Conservation (phyloP, 2,888 invertebrate genomes). For the Euplexia lucipara region DNA sequence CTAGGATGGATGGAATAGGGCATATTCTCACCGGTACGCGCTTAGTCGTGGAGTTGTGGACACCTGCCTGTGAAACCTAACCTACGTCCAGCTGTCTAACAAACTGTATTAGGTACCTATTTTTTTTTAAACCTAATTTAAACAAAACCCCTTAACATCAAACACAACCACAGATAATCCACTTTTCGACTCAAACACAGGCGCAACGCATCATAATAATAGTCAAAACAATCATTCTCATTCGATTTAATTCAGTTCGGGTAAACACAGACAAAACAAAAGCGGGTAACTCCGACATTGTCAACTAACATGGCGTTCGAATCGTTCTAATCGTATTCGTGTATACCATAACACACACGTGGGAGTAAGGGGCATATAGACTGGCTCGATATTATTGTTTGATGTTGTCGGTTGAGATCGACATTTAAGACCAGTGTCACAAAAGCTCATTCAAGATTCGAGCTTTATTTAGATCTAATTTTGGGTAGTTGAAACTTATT, state of each 20-base stretch:
- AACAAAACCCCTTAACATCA: conserved; percentile 1
- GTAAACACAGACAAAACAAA: conserved; percentile 55
- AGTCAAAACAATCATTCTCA: conserved; percentile 57
- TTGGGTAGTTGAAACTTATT: too few species aligned
- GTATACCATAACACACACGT: conserved; percentile 58
- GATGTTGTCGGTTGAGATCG: conserved; percentile 16
- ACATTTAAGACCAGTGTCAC: conserved; percentile 14
- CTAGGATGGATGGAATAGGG: too few species aligned
- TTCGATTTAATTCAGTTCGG: conserved; percentile 58
- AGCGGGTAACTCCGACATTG: conserved; percentile 56
- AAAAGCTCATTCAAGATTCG: background rate
- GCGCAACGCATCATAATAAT: conserved; percentile 42
- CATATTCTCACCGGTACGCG: too few species aligned
- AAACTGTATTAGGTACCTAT: too few species aligned
- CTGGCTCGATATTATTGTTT: conserved; percentile 42
- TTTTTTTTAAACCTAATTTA: too few species aligned
- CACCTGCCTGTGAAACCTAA: too few species aligned
- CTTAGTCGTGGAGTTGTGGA: too few species aligned
- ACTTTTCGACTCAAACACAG: conserved; percentile 18
- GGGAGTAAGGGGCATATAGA: conserved; percentile 40
- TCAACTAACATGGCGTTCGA: conserved; percentile 59
- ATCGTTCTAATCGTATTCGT: conserved; percentile 62
- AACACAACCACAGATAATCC: conserved; percentile 23
- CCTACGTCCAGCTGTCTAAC: too few species aligned
- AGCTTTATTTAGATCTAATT: too few species aligned